Conservation (phyloP, 2,113 vertebrate genomes). For the Cynoglossus semilaevis region DNA sequence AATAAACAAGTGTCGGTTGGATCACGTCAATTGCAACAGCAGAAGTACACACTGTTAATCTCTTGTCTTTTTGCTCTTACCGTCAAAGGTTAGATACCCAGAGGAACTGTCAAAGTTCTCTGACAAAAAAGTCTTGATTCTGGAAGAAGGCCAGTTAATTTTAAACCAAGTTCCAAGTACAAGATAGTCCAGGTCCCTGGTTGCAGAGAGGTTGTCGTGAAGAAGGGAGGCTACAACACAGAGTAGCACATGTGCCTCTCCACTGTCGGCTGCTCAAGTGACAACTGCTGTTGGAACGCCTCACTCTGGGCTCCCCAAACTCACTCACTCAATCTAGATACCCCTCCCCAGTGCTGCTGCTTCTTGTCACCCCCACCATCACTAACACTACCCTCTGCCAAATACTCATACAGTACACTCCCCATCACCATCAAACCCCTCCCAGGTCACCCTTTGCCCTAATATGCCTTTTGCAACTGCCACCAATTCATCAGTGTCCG, state of each 20-base stretch:
- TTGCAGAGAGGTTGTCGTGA: slow-evolving; percentile 28
- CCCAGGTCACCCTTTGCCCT: slow-evolving; percentile 73
- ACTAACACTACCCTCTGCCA: neutral
- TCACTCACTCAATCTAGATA: slow-evolving; percentile 28
- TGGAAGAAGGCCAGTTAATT: slow-evolving; percentile 18
- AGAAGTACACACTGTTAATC: slow-evolving; percentile 13
- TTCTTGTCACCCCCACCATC: slow-evolving; percentile 7
- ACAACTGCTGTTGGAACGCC: slow-evolving; percentile 64
- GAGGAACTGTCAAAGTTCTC: slow-evolving; percentile 4
- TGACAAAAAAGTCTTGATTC: slow-evolving; percentile 1
- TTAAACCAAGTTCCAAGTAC: slow-evolving; percentile 2
- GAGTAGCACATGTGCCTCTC: slow-evolving; percentile 53
- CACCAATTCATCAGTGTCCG: slow-evolving; percentile 73
- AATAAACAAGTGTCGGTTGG: no score
- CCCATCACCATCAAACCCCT: slow-evolving; percentile 33
- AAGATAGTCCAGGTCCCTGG: slow-evolving; percentile 45
- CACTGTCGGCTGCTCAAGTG: slow-evolving; percentile 47
- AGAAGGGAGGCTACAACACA: slow-evolving; percentile 14
- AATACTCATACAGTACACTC: slow-evolving; percentile 5
- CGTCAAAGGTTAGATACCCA: slow-evolving; percentile 41
- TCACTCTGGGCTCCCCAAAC: slow-evolving; percentile 49
- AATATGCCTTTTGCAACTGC: slow-evolving; percentile 79
- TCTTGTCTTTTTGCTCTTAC: slow-evolving; percentile 46
- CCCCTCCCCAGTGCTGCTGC: slow-evolving; percentile 12
- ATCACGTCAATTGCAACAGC: slow-evolving; percentile 20